Conservation (phyloP, 2,797 vertebrate species). For the Pipistrellus pygmaeus region DNA sequence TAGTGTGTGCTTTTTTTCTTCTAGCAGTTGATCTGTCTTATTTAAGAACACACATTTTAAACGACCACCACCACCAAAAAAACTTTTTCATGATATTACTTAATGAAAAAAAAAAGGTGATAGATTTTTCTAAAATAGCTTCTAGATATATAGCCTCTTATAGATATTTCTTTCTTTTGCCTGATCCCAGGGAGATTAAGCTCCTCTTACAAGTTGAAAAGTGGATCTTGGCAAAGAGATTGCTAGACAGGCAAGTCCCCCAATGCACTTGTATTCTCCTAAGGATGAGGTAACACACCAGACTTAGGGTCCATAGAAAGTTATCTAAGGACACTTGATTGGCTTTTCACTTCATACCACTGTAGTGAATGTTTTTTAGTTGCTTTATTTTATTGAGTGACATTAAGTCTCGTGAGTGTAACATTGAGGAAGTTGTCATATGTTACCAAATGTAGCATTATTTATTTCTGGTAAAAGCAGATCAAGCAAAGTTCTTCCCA, state of each 20-base stretch:
- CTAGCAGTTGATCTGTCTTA: not conserved
- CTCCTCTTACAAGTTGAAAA: slow-evolving; percentile 22
- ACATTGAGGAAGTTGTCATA: not conserved
- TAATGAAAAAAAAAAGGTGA: slow-evolving; percentile 26
- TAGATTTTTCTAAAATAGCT: not conserved
- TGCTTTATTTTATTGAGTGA: not conserved
- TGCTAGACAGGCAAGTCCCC: not conserved
- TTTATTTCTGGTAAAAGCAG: slow-evolving; percentile 10
- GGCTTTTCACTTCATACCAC: not conserved
- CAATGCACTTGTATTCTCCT: not conserved
- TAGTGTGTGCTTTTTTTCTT: not conserved
- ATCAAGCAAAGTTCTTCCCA: not conserved
- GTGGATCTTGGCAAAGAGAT: not conserved
- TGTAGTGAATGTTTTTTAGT: not conserved
- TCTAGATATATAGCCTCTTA: not conserved
- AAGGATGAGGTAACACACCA: not conserved
- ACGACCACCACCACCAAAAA: not conserved
- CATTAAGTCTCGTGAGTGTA: not conserved
- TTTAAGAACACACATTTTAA: slow-evolving; percentile 25
- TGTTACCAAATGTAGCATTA: slow-evolving; percentile 14
- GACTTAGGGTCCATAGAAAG: not conserved
- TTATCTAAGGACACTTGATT: not conserved
- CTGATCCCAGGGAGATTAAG: not conserved
- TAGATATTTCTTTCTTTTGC: not conserved
- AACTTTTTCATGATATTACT: not conserved